Conservation (phyloP, 2,888 invertebrate genomes). For the Caenorhabditis sinica region DNA sequence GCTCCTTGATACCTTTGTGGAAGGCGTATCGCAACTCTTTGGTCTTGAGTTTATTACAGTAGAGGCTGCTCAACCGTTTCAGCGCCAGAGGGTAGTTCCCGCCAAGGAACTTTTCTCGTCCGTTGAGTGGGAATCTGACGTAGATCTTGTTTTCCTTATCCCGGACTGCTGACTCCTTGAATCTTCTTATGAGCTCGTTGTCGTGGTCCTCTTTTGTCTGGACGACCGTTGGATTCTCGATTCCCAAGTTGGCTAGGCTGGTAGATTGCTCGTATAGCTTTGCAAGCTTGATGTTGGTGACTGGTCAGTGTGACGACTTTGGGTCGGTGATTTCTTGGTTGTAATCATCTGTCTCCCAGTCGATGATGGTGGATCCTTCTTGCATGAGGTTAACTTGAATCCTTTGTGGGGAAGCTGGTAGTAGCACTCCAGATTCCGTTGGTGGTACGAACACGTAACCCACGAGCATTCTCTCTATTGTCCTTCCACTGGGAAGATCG, state of each 20-base stretch:
- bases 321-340: too few relatives aligned
- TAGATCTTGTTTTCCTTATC: background rate
- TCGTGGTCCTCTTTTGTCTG: background rate
- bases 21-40: background rate
- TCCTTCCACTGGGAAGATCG: conserved; percentile 8
- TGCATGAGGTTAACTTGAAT: too few relatives aligned
- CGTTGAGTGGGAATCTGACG: background rate
- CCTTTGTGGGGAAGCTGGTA: too few relatives aligned
- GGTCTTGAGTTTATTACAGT: background rate
- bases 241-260: background rate
- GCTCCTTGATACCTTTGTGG: background rate
- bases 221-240: background rate
- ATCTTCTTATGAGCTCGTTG: background rate
- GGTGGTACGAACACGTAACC: conserved; percentile 6
- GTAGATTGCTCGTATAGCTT: background rate
- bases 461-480: background rate
- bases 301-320: too few relatives aligned
- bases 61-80: background rate
- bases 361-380: background rate
- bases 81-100: background rate
- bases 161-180: conserved; percentile 8
- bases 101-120: background rate
- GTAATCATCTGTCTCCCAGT: too few relatives aligned
- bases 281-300: background rate
- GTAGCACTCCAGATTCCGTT: too few relatives aligned